phyloP scores from a whole-genome alignment of 1,140 invertebrate genomes.

The Listronotus bonariensis region DNA sequence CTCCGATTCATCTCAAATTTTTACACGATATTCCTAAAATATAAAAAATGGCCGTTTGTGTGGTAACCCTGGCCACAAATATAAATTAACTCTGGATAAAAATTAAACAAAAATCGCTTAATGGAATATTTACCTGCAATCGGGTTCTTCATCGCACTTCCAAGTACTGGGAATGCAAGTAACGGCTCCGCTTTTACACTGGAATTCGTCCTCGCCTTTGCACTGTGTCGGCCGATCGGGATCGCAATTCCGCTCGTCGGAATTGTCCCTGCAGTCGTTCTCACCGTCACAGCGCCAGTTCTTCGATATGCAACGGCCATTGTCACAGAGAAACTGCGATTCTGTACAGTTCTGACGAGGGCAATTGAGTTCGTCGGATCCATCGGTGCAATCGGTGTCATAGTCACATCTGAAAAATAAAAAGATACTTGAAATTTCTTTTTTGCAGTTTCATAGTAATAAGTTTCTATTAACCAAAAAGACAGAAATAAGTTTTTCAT shows the following conservation, averaged over 20 bases:
- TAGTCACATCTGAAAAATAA: conserved; percentile 63
- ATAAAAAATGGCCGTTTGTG: too few species aligned
- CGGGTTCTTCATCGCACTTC: conserved; percentile 57
- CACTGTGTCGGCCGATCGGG: conserved; percentile 41
- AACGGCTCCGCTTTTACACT: conserved; percentile 46
- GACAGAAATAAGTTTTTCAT: too few species aligned
- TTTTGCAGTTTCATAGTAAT: too few species aligned
- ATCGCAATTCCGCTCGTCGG: conserved; percentile 67
- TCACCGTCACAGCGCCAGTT: conserved; percentile 78
- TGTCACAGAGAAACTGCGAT: conserved; percentile 71
- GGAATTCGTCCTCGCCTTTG: conserved; percentile 51
- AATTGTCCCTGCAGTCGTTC: conserved; percentile 75
- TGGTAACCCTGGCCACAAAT: too few species aligned
- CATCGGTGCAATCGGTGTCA: conserved; percentile 65
- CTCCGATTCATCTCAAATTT: too few species aligned
- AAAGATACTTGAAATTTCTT: too few species aligned
- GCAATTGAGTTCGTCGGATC: conserved; percentile 63
- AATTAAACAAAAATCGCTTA: too few species aligned
- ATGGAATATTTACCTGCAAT: conserved; percentile 41
- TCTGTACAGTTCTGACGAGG: conserved; percentile 62
- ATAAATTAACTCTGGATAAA: too few species aligned
- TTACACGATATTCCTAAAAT: too few species aligned
- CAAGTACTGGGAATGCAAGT: conserved; percentile 73
- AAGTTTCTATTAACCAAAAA: too few species aligned
- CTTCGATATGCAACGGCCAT: conserved; percentile 77